phyloP scores from a whole-genome alignment of 2,888 invertebrate species.

The Euspilapteryx auroguttella region DNA sequence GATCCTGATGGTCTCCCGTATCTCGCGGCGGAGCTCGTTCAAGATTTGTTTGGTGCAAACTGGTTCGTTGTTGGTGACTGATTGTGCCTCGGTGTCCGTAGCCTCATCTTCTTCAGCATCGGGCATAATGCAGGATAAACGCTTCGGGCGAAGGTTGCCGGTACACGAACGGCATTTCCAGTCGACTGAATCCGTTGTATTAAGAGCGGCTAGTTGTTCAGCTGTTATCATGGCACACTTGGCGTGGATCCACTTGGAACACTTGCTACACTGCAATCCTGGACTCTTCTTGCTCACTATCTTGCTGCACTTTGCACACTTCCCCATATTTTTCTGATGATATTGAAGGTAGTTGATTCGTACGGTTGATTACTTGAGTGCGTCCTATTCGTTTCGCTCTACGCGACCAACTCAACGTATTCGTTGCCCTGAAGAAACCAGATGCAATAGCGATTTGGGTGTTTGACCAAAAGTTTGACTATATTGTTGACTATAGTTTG shows the following conservation, averaged over 20 bases:
- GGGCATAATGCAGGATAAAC: not conserved
- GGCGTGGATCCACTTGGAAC: slow-evolving; percentile 7
- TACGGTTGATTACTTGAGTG: too few species aligned
- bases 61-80: not conserved
- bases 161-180: slow-evolving; percentile 5
- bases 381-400: too few species aligned
- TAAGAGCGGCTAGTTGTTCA: slow-evolving; percentile 4
- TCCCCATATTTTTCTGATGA: too few species aligned
- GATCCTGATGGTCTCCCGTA: not conserved
- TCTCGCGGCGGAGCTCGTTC: not conserved
- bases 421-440: too few species aligned
- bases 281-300: slow-evolving; percentile 6
- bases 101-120: slow-evolving; percentile 11
- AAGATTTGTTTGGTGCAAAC: not conserved
- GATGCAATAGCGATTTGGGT: too few species aligned
- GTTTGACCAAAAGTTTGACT: too few species aligned
- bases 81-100: slow-evolving; percentile 5
- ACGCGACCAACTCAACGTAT: too few species aligned
- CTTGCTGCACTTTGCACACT: slow-evolving; percentile 5
- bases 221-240: slow-evolving; percentile 2
- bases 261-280: slow-evolving; percentile 7
- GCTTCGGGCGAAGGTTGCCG: not conserved
- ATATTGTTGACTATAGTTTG: too few species aligned
- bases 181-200: slow-evolving; percentile 6
- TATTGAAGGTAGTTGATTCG: too few species aligned